Evolutionary conservation across 2,888 invertebrate species (phyloP), one percentile per base, ranked within the genome.

Genomic region (Philaethria dido): DNA sequence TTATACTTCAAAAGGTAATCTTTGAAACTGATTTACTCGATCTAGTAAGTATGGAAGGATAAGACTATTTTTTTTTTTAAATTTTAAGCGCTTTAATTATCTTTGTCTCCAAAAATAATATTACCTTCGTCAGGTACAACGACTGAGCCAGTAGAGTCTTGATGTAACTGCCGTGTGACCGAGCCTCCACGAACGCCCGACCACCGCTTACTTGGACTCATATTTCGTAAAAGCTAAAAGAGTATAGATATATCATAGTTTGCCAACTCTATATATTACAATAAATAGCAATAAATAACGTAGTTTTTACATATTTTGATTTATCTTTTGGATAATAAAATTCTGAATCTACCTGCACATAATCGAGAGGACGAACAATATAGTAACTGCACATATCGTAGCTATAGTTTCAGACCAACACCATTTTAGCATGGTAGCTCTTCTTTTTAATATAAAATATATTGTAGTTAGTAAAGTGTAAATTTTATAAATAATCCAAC

Each of bases 131-230:
- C 92, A 0, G 85, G 82, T 2, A 92, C 83, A 4, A 94, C 88
- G 33, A 94, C 94, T 60, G 94, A 94, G n/a, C 94, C 94, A 1
- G 93, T 94, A 8, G 94, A 94, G 79, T 94, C 94, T 79, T 94
- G 94, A 64, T 85, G 88, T 52, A 89, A 75, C 20, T 75, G 80
- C 22, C 82, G 80, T 39, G 82, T 77, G 72, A 77, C 77, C 0
- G 86, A 83, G 0, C 72, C 73, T 0, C 80, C 77, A 6, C 84
- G 83, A 2, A 75, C 70, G 66, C 79, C 80, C 52, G 88, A 81
- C 86, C 88, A 87, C 57, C 80, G 86, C 77, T 86, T 94, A 68
- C 86, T 85, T 2, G 93, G 89, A 74, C 93, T 93, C 64, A 87
- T 88, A 69, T 93, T 94, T 74, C 94, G 93, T 80, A 96, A 94